A percentile compares a stretch with the other conserved stretches of the same genome.
These are phyloP conservation scores for Arvicola amphibius DNA, from an alignment of 2,797 vertebrate genomes.

Conservation along the genomic window DNA sequence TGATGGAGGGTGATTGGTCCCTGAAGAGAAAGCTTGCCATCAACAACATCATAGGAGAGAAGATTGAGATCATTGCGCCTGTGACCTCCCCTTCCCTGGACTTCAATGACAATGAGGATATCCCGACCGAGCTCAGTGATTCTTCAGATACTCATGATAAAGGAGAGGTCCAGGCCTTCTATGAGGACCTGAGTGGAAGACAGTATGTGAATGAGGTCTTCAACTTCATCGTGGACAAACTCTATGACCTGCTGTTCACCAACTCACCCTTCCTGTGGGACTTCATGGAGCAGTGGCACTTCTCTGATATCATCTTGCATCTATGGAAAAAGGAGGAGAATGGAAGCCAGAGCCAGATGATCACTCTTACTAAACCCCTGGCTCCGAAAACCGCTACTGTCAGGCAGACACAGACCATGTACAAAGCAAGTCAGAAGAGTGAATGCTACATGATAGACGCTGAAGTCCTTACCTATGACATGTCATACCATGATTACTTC, in stretches of 20 bases:
- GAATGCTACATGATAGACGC: slow-evolving; percentile 99
- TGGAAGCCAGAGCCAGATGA: slow-evolving; percentile 96
- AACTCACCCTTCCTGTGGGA: slow-evolving; percentile 97
- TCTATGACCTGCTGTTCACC: slow-evolving; percentile 96
- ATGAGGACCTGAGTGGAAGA: slow-evolving; percentile 95
- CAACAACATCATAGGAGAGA: slow-evolving; percentile 90
- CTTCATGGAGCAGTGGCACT: slow-evolving; percentile 98
- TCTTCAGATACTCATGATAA: slow-evolving; percentile 98
- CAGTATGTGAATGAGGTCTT: slow-evolving; percentile 98
- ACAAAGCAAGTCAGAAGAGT: slow-evolving; percentile 98
- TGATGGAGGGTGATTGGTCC: slow-evolving; percentile 91
- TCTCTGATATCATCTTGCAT: slow-evolving; percentile 96
- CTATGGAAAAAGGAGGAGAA: slow-evolving; percentile 97
- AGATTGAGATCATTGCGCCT: slow-evolving; percentile 88
- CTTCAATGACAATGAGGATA: slow-evolving; percentile 98
- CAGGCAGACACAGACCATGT: slow-evolving; percentile 96
- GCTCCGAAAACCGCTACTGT: slow-evolving; percentile 98
- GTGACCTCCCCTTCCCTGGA: slow-evolving; percentile 94
- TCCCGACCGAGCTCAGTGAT: slow-evolving; percentile 98
- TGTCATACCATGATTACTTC: slow-evolving; percentile 99
- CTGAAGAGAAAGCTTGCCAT: slow-evolving; percentile 93
- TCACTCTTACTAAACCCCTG: slow-evolving; percentile 97
- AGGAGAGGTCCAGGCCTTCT: slow-evolving; percentile 97
- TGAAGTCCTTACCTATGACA: slow-evolving; percentile 97
- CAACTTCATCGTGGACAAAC: slow-evolving; percentile 97